Evolutionary conservation across 2,888 invertebrate genomes (phyloP), one percentile per base, ranked within the genome.

Genomic region (Dryocosmus kuriphilus): DNA sequence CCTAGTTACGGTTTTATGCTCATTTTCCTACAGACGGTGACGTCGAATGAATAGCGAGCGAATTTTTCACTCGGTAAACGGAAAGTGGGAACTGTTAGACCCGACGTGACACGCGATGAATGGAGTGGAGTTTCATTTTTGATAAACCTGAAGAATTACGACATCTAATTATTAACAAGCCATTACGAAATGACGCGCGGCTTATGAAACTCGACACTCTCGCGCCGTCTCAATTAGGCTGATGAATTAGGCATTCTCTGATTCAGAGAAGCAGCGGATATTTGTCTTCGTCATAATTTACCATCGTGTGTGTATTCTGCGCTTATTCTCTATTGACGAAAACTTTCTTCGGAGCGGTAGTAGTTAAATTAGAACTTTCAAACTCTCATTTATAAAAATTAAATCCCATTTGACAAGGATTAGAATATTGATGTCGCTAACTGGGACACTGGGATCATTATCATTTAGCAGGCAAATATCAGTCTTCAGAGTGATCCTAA

Each of bases 191-290:
- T 86, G 84, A 80, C 82, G 80, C 77, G 80, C 77, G 81, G 78
- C 80, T 83, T 81, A 80, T 80, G 83, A 81, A 81, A 77, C 82
- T 80, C 79, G 81, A 79, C 75, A 81, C 80, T 80, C 78, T 81
- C 80, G 81, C 83, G 82, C 80, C 81, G 83, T 78, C 85, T 88
- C 86, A 85, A 87, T 88, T 87, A 88, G 84, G 82, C 82, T 87
- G 86, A 88, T 87, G 86, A 87, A 88, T 87, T 85, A 85, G 85
- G 85, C 81, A 83, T 86, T 85, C 80, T 81, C 77, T 74, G 74
- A 79, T 80, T 81, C 79, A 65, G 75, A 74, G 77, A 83, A 82
- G 80, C 81, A 84, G 83, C 83, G 84, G 84, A 88, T n/a, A n/a
- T 88, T 86, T 84, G 84, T 88, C 88, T 87, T 87, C 85, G 83